Percentiles rank a stretch among this genome's conserved stretches.
Conservation (phyloP, 1,140 invertebrate genomes). For the Cataglyphis hispanica region DNA sequence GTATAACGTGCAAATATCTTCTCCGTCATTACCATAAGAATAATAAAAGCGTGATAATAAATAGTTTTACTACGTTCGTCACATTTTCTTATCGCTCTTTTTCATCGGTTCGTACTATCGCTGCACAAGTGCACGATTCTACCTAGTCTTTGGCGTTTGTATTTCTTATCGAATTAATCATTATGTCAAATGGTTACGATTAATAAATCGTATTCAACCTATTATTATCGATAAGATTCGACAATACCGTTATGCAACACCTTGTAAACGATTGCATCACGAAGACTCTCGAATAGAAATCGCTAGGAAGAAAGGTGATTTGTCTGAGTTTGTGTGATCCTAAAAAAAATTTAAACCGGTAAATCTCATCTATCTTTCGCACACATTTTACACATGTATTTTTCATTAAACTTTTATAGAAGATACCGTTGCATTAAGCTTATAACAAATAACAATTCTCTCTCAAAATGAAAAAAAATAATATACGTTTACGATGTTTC, state of each 20-base stretch:
- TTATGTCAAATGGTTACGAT: conserved; percentile 29
- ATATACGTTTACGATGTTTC: background rate
- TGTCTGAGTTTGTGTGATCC: background rate
- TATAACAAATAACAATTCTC: background rate
- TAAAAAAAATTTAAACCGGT: conserved; percentile 20
- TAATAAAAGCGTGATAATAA: conserved; percentile 49
- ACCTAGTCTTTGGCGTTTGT: background rate
- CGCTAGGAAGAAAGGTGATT: background rate
- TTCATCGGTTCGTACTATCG: conserved; percentile 33
- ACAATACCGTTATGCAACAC: conserved; percentile 49
- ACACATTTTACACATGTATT: background rate
- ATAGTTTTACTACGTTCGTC: conserved; percentile 26
- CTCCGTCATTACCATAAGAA: background rate
- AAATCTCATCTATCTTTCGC: conserved; percentile 2
- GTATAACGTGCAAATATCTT: conserved; percentile 13
- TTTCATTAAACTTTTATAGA: background rate
- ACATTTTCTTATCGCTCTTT: conserved; percentile 31
- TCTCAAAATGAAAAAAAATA: background rate
- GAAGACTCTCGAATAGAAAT: conserved; percentile 34
- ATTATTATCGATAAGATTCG: conserved; percentile 56
- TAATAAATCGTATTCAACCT: conserved; percentile 49
- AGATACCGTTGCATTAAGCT: background rate
- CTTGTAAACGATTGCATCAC: conserved; percentile 48
- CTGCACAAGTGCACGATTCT: conserved; percentile 45
- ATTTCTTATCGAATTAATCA: conserved; percentile 45